Evolutionary conservation across 2,797 vertebrate species (phyloP), one percentile per base, ranked within the genome.

Genomic region (Clarias laeviceps): DNA sequence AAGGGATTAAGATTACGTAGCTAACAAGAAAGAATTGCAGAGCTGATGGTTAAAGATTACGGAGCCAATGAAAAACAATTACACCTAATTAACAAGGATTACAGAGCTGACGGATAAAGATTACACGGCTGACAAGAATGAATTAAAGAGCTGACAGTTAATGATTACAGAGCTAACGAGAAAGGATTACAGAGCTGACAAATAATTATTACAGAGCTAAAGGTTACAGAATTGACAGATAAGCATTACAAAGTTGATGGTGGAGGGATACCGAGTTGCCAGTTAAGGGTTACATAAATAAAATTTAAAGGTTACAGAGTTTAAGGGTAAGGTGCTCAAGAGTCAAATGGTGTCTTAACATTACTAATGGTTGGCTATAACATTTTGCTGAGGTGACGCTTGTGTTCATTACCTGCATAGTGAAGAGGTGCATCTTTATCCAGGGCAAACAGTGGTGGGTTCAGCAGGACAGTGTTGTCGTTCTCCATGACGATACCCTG

Each of bases 401-500:
- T 9, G 29, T 59, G 20, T 27, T 57, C 50, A 87, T 92, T 94
- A 99, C 98, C 98, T 89, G 98, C 98, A 18, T 99, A 99, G 92
- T 96, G 98, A 88, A 99, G 94, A 0, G 98, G 98, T 29, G 98
- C 97, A 0, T 99, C 98, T 92, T 99, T 99, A 94, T 99, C 98
- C 95, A 99, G 93, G n/a, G 98, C 98, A 1, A 99, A 99, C 14
- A 99, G 96, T 0, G 98, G 98, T 0, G 98, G 98, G 86, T 99
- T 99, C 89, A 99, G 96, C 90, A 99, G 95, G 72, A 99, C 98
- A 0, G 98, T 99, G 95, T 99, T 98, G 95, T 99, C 98, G 0
- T 99, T 99, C 96, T 99, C 98, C 98, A 99, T 99, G 89, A 99
- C 95, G n/a, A 99, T 99, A 91, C 98, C 98, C 93, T 99, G 98